Percentiles rank a stretch among this genome's conserved stretches.
Conservation (phyloP, 2,797 vertebrate genomes). For the Ataeniobius toweri region DNA sequence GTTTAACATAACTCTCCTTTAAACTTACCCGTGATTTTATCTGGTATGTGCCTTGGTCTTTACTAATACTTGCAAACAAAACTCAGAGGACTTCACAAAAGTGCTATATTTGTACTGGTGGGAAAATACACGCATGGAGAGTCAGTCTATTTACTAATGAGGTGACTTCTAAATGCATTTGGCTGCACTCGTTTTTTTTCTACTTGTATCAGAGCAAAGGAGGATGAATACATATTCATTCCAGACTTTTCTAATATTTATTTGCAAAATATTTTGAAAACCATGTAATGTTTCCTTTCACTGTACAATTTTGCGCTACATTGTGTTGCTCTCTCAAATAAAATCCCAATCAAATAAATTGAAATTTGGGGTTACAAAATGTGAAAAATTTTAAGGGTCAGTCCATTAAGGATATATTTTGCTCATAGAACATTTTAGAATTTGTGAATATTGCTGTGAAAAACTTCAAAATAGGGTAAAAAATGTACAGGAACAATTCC, state of each 20-base stretch:
- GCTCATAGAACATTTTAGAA: slow-evolving; percentile 3
- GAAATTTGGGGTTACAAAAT: not conserved
- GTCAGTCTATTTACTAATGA: not conserved
- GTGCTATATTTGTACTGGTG: not conserved
- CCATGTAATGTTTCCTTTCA: not conserved
- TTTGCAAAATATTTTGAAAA: not conserved
- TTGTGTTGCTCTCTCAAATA: not conserved
- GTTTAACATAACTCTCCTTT: not conserved
- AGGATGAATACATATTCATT: not conserved
- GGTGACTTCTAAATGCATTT: not conserved
- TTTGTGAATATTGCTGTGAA: slow-evolving; percentile 14
- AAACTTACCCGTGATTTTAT: not conserved
- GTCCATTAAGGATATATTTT: not conserved
- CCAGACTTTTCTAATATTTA: not conserved
- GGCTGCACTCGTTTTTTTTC: not conserved
- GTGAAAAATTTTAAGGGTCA: not conserved
- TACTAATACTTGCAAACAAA: not conserved
- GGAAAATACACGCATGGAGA: not conserved
- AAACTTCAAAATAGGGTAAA: slow-evolving; percentile 18
- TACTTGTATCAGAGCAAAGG: not conserved
- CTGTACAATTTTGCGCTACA: not conserved
- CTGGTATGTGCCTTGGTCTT: not conserved
- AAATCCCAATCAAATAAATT: not conserved
- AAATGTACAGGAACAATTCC: slow-evolving; percentile 38
- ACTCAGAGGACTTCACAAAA: not conserved